Evolutionary conservation across 92 coral and sea anemone genomes (phyloP).

Genomic region (Isaurus tuberculatus): DNA sequence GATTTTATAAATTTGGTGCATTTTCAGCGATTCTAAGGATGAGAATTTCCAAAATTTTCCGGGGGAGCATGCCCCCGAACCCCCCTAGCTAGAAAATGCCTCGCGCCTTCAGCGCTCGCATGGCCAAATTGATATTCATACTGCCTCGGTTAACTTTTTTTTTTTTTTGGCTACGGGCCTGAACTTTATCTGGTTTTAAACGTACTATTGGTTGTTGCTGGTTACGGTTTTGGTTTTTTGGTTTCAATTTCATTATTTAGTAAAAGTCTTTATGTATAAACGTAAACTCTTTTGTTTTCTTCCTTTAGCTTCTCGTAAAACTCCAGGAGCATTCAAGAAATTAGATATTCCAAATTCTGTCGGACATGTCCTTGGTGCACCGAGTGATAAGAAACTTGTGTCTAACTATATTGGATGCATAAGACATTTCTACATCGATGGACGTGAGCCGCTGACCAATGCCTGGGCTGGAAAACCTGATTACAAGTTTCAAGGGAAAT

Average conservation of each 20-base stretch:
- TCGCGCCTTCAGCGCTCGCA: too few relatives aligned
- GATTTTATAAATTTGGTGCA: too few relatives aligned
- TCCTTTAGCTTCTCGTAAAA: slow-evolving; percentile 47
- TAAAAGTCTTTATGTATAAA: too few relatives aligned
- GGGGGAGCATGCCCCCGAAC: too few relatives aligned
- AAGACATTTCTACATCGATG: slow-evolving; percentile 83
- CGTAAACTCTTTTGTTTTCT: neutral
- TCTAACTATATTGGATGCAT: slow-evolving; percentile 92
- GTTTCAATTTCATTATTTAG: too few relatives aligned
- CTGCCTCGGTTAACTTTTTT: too few relatives aligned
- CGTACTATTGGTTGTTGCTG: neutral
- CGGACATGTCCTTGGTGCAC: slow-evolving; percentile 86
- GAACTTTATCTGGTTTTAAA: too few relatives aligned
- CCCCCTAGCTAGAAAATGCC: too few relatives aligned
- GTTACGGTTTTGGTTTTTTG: neutral
- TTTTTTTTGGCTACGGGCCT: too few relatives aligned
- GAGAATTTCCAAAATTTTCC: too few relatives aligned
- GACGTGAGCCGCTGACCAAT: slow-evolving; percentile 84
- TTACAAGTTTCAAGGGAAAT: slow-evolving; percentile 54
- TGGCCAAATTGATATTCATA: too few relatives aligned
- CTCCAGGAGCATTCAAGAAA: slow-evolving; percentile 83
- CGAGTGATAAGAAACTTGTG: slow-evolving; percentile 60
- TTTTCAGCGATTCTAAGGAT: too few relatives aligned
- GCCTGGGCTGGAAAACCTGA: slow-evolving; percentile 71
- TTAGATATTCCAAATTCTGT: slow-evolving; percentile 77